A percentile compares a stretch with the other conserved stretches of the same genome.
Conservation (phyloP, 1,140 invertebrate species). For the Pogonus chalceus region DNA sequence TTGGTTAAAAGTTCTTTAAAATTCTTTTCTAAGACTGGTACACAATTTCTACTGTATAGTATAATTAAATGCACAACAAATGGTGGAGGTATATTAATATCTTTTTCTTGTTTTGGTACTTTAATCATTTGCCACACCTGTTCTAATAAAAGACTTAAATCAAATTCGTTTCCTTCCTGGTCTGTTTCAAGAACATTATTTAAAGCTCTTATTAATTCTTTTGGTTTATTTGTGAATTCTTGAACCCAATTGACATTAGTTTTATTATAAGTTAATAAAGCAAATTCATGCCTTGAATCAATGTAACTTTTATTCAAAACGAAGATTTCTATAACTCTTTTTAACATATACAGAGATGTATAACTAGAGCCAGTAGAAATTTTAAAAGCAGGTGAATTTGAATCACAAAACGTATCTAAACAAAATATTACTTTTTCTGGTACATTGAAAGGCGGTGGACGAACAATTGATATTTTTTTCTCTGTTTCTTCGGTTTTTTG, state of each 20-base stretch:
- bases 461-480: conserved; percentile 25
- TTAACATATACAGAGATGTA: conserved; percentile 50
- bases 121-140: conserved; percentile 40
- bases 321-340: conserved; percentile 53
- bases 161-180: conserved; percentile 41
- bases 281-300: conserved; percentile 55
- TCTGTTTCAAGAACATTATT: conserved; percentile 43
- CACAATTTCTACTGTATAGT: conserved; percentile 53
- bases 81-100: conserved; percentile 39
- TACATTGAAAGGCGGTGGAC: conserved; percentile 44
- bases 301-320: conserved; percentile 52
- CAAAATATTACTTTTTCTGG: conserved; percentile 54
- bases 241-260: conserved; percentile 44
- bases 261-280: conserved; percentile 48
- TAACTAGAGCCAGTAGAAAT: conserved; percentile 46
- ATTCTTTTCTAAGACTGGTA: conserved; percentile 41
- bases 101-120: conserved; percentile 38
- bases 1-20: conserved; percentile 44
- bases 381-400: conserved; percentile 45
- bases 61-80: conserved; percentile 51
- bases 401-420: conserved; percentile 53
- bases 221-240: conserved; percentile 52
- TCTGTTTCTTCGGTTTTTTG: too few relatives aligned
- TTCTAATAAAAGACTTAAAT: conserved; percentile 49
- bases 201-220: conserved; percentile 45